A percentile compares a stretch with the other conserved stretches of the same genome.
phyloP scores from a whole-genome alignment of 2,888 invertebrate species.

The Sclerodermus sp. region DNA sequence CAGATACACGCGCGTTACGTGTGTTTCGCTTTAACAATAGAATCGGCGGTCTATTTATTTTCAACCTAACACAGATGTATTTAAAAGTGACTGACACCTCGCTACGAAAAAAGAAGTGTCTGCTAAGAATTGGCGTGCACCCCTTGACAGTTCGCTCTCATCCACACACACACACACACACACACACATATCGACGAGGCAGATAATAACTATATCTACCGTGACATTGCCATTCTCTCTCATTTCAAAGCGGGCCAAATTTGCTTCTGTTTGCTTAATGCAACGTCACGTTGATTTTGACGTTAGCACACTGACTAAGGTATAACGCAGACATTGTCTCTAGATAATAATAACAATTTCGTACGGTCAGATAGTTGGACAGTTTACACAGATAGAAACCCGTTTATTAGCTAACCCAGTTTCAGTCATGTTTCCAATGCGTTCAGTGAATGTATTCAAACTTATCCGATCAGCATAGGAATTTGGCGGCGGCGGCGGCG shows the following conservation, averaged over 20 bases:
- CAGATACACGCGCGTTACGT: too few relatives aligned
- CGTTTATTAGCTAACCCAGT: slow-evolving; percentile 27
- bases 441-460: slow-evolving; percentile 28
- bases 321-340: slow-evolving; percentile 18
- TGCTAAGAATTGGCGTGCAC: too few relatives aligned
- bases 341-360: slow-evolving; percentile 32
- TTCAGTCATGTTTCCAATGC: slow-evolving; percentile 12
- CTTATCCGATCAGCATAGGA: slow-evolving; percentile 25
- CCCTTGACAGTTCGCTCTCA: too few relatives aligned
- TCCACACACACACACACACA: too few relatives aligned
- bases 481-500: too few relatives aligned
- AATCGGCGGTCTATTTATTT: too few relatives aligned
- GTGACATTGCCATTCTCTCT: background rate
- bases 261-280: slow-evolving; percentile 1
- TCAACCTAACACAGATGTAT: too few relatives aligned
- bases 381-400: slow-evolving; percentile 23
- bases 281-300: slow-evolving; percentile 10
- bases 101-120: too few relatives aligned
- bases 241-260: background rate
- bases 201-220: background rate
- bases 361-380: slow-evolving; percentile 28
- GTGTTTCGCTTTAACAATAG: too few relatives aligned
- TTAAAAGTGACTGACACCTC: too few relatives aligned
- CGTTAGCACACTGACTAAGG: slow-evolving; percentile 9
- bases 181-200: too few relatives aligned